A percentile compares a stretch with the other conserved stretches of the same genome.
phyloP scores from a whole-genome alignment of 92 coral and sea anemone species.

The Actinernus sp. region DNA sequence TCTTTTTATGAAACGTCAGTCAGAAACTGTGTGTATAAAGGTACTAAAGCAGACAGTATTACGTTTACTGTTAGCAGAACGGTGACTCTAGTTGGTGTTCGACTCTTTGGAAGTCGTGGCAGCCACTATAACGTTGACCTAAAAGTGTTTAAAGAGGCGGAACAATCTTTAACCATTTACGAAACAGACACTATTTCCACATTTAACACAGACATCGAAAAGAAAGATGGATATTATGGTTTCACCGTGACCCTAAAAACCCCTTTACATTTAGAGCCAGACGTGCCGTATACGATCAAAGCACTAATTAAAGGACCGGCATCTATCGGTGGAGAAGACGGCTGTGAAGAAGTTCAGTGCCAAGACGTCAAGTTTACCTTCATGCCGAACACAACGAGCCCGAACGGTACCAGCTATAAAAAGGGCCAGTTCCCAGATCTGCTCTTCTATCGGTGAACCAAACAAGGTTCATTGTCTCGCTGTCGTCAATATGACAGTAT shows the following conservation, averaged over 20 bases:
- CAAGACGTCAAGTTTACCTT: no score
- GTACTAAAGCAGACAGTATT: no score
- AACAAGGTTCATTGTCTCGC: no score
- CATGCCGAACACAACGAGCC: no score
- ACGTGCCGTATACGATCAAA: not conserved
- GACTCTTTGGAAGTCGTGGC: slow-evolving; percentile 1
- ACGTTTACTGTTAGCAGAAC: not conserved
- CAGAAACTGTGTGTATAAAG: no score
- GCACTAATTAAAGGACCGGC: not conserved
- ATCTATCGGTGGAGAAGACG: not conserved
- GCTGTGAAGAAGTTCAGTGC: no score
- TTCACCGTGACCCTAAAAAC: not conserved
- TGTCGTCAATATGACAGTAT: no score
- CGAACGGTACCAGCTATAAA: no score
- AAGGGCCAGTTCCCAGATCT: no score
- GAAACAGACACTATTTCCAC: not conserved
- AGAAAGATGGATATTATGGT: not conserved
- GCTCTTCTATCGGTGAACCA: no score
- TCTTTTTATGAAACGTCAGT: not conserved
- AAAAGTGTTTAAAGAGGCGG: no score
- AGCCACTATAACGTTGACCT: not conserved
- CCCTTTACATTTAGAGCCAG: not conserved
- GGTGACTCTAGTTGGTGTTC: slow-evolving; percentile 1
- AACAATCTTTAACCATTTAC: no score
- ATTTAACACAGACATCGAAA: not conserved